These are phyloP conservation scores for Promerops cafer DNA, from an alignment of 2,113 vertebrate genomes.

Conservation along the genomic window DNA sequence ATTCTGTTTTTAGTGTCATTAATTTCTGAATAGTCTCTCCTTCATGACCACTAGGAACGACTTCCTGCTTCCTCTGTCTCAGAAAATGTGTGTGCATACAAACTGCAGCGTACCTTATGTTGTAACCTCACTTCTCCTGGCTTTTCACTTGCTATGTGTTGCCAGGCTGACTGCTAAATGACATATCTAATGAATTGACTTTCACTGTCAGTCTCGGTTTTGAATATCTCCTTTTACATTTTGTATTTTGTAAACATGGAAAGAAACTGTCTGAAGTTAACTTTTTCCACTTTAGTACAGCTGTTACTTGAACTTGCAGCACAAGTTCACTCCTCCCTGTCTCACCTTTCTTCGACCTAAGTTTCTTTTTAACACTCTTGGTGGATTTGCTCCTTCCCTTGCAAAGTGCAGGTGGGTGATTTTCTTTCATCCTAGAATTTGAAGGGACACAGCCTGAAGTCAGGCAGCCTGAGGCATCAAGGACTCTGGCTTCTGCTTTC, in stretches of 20 bases:
- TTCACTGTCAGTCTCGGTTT: neutral
- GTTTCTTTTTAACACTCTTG: neutral
- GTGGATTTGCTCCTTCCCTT: neutral
- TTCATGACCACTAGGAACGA: rapidly evolving
- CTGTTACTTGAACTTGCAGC: neutral
- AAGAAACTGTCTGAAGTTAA: neutral
- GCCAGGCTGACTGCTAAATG: neutral
- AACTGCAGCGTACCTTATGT: neutral
- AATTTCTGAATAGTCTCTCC: neutral
- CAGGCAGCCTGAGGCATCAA: neutral
- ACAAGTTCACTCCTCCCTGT: neutral
- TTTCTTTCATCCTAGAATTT: constrained; percentile 12
- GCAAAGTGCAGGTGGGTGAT: neutral
- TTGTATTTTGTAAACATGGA: neutral
- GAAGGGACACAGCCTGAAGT: neutral
- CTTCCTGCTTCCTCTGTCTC: neutral
- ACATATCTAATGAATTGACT: neutral
- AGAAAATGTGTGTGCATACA: rapidly evolving
- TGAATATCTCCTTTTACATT: neutral
- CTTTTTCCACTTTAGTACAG: neutral
- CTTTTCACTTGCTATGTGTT: neutral
- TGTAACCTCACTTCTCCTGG: neutral
- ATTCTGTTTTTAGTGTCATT: neutral
- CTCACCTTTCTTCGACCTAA: neutral
- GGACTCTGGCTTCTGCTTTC: constrained; percentile 18